phyloP scores from a whole-genome alignment of 2,113 vertebrate species.

The Vanacampus margaritifer region DNA sequence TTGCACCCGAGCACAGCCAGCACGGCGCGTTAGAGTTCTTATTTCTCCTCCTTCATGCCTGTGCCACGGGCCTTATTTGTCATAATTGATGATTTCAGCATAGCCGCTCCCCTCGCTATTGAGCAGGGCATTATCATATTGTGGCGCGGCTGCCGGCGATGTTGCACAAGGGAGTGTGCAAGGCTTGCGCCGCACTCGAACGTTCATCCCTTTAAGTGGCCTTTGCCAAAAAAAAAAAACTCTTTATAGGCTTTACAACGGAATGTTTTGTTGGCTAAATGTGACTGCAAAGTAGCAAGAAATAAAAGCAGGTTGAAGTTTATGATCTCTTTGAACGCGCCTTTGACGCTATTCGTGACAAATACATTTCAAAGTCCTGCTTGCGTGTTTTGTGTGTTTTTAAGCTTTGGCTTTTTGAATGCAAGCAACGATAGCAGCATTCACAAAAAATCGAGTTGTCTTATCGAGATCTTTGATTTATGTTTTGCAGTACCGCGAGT shows the following conservation, averaged over 20 bases:
- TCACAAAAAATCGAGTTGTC: no score
- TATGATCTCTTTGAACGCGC: background rate
- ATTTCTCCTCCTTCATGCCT: constrained; percentile 62
- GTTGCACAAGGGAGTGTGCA: background rate
- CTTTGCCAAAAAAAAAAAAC: constrained; percentile 35
- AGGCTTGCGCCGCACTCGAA: background rate
- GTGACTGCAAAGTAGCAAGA: background rate
- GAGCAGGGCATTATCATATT: constrained; percentile 60
- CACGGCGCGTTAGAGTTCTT: constrained; percentile 57
- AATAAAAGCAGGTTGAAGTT: background rate
- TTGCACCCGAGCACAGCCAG: constrained; percentile 2
- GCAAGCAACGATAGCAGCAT: no score
- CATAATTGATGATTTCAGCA: constrained; percentile 68
- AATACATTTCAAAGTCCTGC: no score
- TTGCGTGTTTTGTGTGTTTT: background rate
- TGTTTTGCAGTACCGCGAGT: no score
- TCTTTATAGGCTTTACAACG: constrained; percentile 37
- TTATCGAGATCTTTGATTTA: no score
- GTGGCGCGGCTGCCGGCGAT: constrained; percentile 40
- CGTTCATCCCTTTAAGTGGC: constrained; percentile 20
- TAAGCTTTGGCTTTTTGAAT: no score
- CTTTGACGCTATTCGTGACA: no score
- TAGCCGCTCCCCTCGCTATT: constrained; percentile 49
- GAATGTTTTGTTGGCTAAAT: background rate
- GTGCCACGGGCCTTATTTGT: constrained; percentile 66